These are phyloP conservation scores for Drosophila ogumai DNA, from an alignment of 1,140 invertebrate species.

Conservation along the genomic window DNA sequence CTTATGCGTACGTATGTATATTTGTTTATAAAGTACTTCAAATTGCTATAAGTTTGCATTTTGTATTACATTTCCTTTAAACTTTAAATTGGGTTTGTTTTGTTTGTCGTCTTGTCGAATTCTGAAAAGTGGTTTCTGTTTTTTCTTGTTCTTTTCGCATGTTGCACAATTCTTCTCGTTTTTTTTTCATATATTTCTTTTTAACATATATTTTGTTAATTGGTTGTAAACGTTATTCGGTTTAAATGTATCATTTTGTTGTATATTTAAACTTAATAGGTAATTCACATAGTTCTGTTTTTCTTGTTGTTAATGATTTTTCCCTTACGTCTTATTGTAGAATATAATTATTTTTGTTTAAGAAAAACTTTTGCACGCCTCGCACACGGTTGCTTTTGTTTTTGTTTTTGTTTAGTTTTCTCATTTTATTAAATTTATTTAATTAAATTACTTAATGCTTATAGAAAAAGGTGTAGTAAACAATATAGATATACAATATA, in stretches of 20 bases:
- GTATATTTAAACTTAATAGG: constrained; percentile 75
- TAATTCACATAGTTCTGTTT: constrained; percentile 70
- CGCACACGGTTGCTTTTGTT: constrained; percentile 4
- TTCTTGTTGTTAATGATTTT: constrained; percentile 46
- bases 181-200: constrained; percentile 17
- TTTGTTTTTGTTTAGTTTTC: constrained; percentile 43
- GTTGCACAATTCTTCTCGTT: constrained; percentile 35
- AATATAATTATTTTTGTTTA: constrained; percentile 73
- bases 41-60: constrained; percentile 82
- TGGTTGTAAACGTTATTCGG: constrained; percentile 44
- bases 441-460: constrained; percentile 73
- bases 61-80: constrained; percentile 72
- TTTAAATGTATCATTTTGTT: constrained; percentile 39
- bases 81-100: constrained; percentile 54
- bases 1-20: constrained; percentile 60
- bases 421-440: constrained; percentile 73
- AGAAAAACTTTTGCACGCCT: constrained; percentile 62
- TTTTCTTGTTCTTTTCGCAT: constrained; percentile 23
- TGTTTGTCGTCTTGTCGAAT: constrained; percentile 44
- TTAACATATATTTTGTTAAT: constrained; percentile 50
- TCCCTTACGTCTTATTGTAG: constrained; percentile 55
- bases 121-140: constrained; percentile 31
- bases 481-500: constrained; percentile 59
- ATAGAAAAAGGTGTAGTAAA: constrained; percentile 67
- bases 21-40: constrained; percentile 79